phyloP scores from a whole-genome alignment of 2,797 vertebrate species.

The Heterohyrax brucei region DNA sequence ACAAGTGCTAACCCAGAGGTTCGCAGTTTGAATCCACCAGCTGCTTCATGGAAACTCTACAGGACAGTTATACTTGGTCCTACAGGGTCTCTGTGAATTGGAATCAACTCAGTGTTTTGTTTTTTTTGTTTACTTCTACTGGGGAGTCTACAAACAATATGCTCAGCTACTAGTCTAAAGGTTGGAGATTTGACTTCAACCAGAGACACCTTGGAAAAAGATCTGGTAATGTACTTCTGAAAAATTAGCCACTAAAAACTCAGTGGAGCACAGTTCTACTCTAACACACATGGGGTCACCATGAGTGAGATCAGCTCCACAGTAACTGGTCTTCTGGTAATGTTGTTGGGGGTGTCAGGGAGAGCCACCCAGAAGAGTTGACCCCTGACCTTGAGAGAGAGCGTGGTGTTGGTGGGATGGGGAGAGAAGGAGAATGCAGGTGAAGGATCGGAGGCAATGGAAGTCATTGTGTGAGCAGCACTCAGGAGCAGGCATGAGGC shows the following conservation, averaged over 20 bases:
- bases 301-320: not conserved
- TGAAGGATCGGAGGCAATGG: not conserved
- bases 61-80: too few relatives aligned
- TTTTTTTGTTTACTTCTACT: too few relatives aligned
- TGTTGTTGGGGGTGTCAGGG: not conserved
- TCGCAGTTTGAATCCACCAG: too few relatives aligned
- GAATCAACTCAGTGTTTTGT: too few relatives aligned
- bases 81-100: too few relatives aligned
- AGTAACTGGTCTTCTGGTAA: not conserved
- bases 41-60: too few relatives aligned
- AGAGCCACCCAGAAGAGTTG: not conserved
- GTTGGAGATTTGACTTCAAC: not conserved
- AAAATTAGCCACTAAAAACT: not conserved
- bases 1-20: too few relatives aligned
- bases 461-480: not conserved
- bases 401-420: fast-evolving
- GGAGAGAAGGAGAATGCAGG: not conserved
- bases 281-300: not conserved
- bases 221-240: not conserved
- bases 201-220: not conserved
- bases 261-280: not conserved
- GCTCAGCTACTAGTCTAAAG: too few relatives aligned
- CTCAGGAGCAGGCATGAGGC: fast-evolving
- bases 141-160: too few relatives aligned
- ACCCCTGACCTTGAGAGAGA: not conserved